Percentiles rank a stretch among this genome's conserved stretches.
These are phyloP conservation scores for Aspidapion aeneum DNA, from an alignment of 2,888 invertebrate species.

Conservation along the genomic window DNA sequence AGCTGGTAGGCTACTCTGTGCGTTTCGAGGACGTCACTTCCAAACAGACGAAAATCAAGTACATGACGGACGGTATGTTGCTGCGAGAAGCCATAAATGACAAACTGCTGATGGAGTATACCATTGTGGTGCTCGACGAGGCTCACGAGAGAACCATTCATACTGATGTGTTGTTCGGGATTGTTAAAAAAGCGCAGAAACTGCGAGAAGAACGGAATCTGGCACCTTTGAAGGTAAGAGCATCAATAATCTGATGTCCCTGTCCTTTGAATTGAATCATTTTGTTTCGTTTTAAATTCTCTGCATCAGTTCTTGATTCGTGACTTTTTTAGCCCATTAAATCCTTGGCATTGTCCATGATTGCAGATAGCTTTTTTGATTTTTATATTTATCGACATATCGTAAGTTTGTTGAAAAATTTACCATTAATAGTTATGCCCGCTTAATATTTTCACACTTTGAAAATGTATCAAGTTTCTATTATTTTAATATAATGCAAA, in stretches of 20 bases:
- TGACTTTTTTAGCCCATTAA: not conserved
- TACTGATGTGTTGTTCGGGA: conserved; percentile 91
- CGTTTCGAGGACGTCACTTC: conserved; percentile 90
- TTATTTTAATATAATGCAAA: too few species aligned
- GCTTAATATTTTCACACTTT: too few species aligned
- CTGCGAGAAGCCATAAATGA: conserved; percentile 85
- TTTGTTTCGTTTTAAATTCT: not conserved
- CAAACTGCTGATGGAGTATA: conserved; percentile 71
- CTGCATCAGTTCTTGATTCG: too few species aligned
- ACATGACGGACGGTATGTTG: conserved; percentile 92
- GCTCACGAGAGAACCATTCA: conserved; percentile 94
- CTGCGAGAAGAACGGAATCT: conserved; percentile 60
- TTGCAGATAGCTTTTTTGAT: too few species aligned
- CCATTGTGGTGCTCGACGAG: conserved; percentile 86
- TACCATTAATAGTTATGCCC: too few species aligned
- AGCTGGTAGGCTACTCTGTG: conserved; percentile 65
- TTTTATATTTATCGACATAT: too few species aligned
- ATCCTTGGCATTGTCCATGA: not conserved
- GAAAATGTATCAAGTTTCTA: too few species aligned
- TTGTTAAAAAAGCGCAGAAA: conserved; percentile 84
- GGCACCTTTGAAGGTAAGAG: conserved; percentile 61
- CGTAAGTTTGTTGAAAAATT: too few species aligned
- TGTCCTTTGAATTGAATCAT: conserved; percentile 1
- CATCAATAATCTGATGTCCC: not conserved
- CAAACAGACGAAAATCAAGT: conserved; percentile 79